Evolutionary conservation across 2,113 vertebrate genomes (phyloP).

Genomic region (Anarrhichthys ocellatus): DNA sequence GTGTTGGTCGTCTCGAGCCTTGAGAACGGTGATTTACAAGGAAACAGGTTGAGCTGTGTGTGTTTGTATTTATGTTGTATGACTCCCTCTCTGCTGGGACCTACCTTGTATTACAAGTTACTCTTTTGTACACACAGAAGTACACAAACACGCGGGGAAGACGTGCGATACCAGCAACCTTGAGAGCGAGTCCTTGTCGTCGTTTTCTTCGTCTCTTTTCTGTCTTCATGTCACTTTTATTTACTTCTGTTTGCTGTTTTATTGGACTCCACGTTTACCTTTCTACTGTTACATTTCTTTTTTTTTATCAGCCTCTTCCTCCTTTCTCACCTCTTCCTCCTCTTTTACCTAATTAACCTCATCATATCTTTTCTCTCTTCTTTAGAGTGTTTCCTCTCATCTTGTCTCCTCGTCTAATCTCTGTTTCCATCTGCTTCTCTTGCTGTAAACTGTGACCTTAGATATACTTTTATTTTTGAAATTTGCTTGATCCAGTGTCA

Average conservation of each 20-base stretch:
- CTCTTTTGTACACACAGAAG: conserved; percentile 5
- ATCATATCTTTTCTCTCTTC: neutral
- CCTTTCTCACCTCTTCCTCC: neutral
- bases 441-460: neutral
- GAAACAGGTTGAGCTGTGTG: conserved; percentile 5
- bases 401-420: neutral
- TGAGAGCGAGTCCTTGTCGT: neutral
- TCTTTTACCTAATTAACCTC: neutral
- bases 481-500: neutral
- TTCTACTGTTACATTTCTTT: no score
- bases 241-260: neutral
- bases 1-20: neutral
- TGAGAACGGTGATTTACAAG: conserved; percentile 46
- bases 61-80: conserved; percentile 10
- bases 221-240: neutral
- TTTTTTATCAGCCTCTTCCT: neutral
- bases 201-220: neutral
- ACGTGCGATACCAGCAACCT: conserved; percentile 22
- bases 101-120: conserved; percentile 7
- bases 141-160: conserved; percentile 12
- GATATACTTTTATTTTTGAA: neutral
- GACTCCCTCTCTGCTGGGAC: conserved; percentile 33
- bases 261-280: neutral
- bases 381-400: no score
- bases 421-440: no score